These are phyloP conservation scores for Limnephilus auricula DNA, from an alignment of 2,888 invertebrate species.

Conservation along the genomic window DNA sequence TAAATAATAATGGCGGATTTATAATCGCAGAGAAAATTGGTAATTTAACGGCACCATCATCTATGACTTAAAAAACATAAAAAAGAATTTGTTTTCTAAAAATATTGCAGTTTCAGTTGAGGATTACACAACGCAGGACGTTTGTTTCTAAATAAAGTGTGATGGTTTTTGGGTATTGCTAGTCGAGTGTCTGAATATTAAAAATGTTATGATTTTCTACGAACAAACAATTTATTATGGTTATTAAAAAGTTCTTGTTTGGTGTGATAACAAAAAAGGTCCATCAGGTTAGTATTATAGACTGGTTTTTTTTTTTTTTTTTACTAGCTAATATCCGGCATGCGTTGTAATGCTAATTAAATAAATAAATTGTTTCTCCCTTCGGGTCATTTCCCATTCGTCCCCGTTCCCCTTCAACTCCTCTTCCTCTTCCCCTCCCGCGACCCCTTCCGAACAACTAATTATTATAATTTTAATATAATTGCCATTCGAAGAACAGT, in stretches of 20 bases:
- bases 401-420: too few species aligned
- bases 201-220: neutral
- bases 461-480: too few species aligned
- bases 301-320: neutral
- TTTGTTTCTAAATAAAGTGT: neutral
- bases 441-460: too few species aligned
- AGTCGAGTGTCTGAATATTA: neutral
- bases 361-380: too few species aligned
- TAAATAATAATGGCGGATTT: neutral
- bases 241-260: neutral
- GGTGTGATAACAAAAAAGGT: neutral
- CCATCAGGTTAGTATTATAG: neutral
- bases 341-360: too few species aligned
- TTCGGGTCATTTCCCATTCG: too few species aligned
- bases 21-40: neutral
- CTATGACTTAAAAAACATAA: neutral
- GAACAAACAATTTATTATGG: neutral
- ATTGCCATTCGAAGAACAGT: too few species aligned
- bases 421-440: too few species aligned
- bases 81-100: neutral
- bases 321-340: too few species aligned
- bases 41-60: neutral
- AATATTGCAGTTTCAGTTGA: neutral
- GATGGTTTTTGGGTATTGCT: neutral
- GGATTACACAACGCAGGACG: neutral